phyloP scores from a whole-genome alignment of 2,888 invertebrate genomes.

The Acleris sparsana region DNA sequence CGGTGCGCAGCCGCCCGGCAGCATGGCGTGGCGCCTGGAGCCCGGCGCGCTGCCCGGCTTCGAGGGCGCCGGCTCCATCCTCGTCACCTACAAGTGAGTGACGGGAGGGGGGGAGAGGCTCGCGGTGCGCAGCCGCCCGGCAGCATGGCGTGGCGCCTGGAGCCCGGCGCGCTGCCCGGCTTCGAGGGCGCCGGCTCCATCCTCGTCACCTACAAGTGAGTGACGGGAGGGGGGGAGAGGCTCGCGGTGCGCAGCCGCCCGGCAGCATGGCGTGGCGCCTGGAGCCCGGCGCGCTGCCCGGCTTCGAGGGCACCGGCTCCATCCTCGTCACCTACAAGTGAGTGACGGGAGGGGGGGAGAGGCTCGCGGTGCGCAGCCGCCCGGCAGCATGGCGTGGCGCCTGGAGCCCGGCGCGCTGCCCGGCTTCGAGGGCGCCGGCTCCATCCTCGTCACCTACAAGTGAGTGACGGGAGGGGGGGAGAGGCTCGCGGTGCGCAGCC shows the following conservation, averaged over 20 bases:
- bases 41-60: constrained; percentile 85
- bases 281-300: constrained; percentile 86
- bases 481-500: constrained; percentile 87
- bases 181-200: constrained; percentile 86
- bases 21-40: constrained; percentile 91
- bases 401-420: constrained; percentile 87
- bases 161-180: constrained; percentile 86
- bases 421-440: constrained; percentile 79
- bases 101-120: constrained; percentile 84
- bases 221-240: constrained; percentile 87
- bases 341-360: constrained; percentile 89
- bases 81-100: constrained; percentile 94
- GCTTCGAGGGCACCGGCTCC: constrained; percentile 82
- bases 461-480: too few species aligned
- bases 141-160: constrained; percentile 91
- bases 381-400: constrained; percentile 92
- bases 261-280: constrained; percentile 93
- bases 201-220: constrained; percentile 92
- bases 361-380: constrained; percentile 87
- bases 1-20: constrained; percentile 91
- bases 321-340: constrained; percentile 93
- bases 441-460: constrained; percentile 93
- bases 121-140: constrained; percentile 90
- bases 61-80: constrained; percentile 87
- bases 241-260: constrained; percentile 88